Evolutionary conservation across 2,113 vertebrate genomes (phyloP).

Genomic region (Diadophis punctatus): DNA sequence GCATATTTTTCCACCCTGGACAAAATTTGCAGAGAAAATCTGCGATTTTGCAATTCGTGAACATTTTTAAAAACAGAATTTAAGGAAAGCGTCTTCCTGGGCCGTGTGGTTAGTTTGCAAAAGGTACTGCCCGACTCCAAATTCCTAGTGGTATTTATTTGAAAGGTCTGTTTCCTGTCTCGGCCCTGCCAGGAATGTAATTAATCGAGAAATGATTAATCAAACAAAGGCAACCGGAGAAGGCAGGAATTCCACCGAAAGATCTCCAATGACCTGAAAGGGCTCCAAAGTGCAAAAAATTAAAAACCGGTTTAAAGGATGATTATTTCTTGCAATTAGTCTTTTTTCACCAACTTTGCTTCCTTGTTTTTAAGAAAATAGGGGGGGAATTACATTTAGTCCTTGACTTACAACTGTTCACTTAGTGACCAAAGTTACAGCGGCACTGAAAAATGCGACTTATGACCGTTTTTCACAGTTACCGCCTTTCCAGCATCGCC

Average conservation of each 20-base stretch:
- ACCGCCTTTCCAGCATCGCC: too few species aligned
- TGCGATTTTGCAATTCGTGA: neutral
- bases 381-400: too few species aligned
- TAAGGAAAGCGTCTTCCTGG: neutral
- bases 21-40: neutral
- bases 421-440: too few species aligned
- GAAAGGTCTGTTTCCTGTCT: neutral
- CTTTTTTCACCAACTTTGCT: neutral
- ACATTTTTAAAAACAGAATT: neutral
- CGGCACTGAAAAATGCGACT: too few species aligned
- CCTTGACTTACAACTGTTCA: too few species aligned
- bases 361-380: neutral
- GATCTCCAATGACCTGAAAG: neutral
- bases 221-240: neutral
- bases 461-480: too few species aligned
- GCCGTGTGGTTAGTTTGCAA: neutral
- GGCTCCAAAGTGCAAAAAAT: neutral
- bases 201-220: neutral
- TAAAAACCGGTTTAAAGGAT: neutral
- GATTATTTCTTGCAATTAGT: neutral
- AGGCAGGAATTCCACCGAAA: neutral
- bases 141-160: neutral
- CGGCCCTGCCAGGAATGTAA: neutral
- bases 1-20: neutral
- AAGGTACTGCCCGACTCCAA: neutral